Base-by-base conservation (phyloP, 2,888 invertebrate species). In the Busseola fusca region DNA sequence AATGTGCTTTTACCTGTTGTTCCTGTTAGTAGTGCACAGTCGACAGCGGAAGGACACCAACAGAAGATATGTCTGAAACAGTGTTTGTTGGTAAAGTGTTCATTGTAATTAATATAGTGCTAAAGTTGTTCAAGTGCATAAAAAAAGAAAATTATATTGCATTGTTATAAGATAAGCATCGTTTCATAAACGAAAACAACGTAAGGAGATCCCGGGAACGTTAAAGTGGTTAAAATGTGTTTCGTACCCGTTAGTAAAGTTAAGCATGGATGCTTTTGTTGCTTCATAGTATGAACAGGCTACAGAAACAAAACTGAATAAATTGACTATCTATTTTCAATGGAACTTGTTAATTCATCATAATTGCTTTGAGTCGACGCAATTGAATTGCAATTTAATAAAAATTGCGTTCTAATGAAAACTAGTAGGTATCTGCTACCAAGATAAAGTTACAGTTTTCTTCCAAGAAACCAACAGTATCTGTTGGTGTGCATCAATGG, bases 81-180 rank as follows among this genome's bases (percentile, higher is more conserved):
- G 91, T 94, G 77, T 89, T 91, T 83, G 89, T 94, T 72, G 95
- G 95, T 95, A 94, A 93, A 86, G 87, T 90, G 85, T 34, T 76
- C 75, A 78, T 85, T 71, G 59, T 77, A 34, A 34, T 78, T 37
- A 52, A 60, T 69, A 18, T 50, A 67, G 67, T 76, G 71, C 56
- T 59, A 57, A 60, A 74, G 27, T 71, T 64, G 50, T 59, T 75
- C 30, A 54, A 75, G 76, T 76, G 66, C n/a, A 56, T 71, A 58
- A 68, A n/a, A n/a, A n/a, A n/a, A n/a, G n/a, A n/a, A n/a, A 59
- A 71, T 64, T 71, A 14, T 12, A 62, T 67, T 76, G 57, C 64
- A 67, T 56, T 64, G 59, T 57, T 70, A 3, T 63, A 50, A 50
- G 18, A 4, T 63, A 50, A 67, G 18, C n/a, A 59, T 30, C 12